phyloP scores from a whole-genome alignment of 2,797 vertebrate genomes.

The Phalloptychus januarius region DNA sequence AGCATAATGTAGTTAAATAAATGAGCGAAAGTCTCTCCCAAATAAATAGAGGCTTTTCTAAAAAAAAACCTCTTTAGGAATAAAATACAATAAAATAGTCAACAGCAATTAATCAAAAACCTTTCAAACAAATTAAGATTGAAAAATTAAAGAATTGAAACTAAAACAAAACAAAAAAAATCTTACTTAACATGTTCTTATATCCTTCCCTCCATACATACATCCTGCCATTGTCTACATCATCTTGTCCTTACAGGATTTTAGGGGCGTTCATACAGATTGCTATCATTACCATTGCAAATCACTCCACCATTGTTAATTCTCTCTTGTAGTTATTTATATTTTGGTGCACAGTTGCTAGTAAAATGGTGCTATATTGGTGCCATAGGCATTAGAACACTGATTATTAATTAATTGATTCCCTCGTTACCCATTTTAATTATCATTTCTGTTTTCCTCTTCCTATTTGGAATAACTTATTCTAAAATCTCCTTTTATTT shows the following conservation, averaged over 20 bases:
- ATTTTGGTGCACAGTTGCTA: neutral
- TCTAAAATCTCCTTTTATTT: neutral
- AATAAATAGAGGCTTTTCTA: neutral
- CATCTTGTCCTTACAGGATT: neutral
- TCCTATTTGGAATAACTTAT: neutral
- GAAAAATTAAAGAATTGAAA: neutral
- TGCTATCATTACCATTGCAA: neutral
- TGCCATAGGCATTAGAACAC: neutral
- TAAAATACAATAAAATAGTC: neutral
- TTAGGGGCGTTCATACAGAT: neutral
- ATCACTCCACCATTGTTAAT: neutral
- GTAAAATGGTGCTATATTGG: neutral
- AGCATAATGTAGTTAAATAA: neutral
- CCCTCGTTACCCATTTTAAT: neutral
- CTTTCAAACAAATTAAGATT: neutral
- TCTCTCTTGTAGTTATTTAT: neutral
- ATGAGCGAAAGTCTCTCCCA: neutral
- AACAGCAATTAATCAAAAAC: neutral
- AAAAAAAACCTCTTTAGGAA: neutral
- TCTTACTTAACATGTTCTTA: neutral
- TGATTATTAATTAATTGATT: neutral
- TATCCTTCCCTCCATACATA: neutral
- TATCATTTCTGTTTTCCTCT: neutral
- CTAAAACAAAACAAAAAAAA: neutral
- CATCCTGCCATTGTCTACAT: neutral